Evolutionary conservation across 2,113 vertebrate genomes (phyloP), one percentile per base, ranked within the genome.

Genomic region (Callorhinus ursinus): DNA sequence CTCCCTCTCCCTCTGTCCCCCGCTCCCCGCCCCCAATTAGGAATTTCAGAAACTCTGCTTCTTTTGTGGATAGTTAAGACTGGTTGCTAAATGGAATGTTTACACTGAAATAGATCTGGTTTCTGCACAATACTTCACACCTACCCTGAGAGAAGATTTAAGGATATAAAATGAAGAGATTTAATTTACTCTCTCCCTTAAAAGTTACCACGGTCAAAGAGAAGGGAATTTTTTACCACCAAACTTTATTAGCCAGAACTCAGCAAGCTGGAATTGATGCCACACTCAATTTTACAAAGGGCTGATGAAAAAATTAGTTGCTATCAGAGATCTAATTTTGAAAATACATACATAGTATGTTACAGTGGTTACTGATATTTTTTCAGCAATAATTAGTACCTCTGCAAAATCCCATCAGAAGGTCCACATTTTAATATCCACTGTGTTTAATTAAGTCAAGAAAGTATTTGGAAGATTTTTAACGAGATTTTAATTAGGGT

Each of bases 311-410:
- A 49, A 93, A 28, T 89, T 85, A 94, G 10, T 51, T 81, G 42
- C 22, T 69, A 55, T 81, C 4, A 2, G 24, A 74, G 22, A 87
- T 69, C 65, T 65, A 4, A 0, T 90, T 94, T 89, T 80, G 88
- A 85, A 67, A 96, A 84, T 80, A 92, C 51, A 49, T 69, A n/a
- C 14, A 15, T 82, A 46, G 8, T 82, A 69, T 39, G 3, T 55
- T 83, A 59, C 4, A 67, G 49, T 89, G 71, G 39, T 83, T 93
- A 59, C 51, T 93, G 42, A 55, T 94, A 59, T 85, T 88, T 94
- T 72, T 94, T 72, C 88, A 83, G 2, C 53, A n/a, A 88, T 76
- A 82, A 79, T 28, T 76, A 91, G 16, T 33, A n/a, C 28, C 4
- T 55, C 42, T 91, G 51, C 83, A 83, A 39, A 91, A 88, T 87